Percentiles rank a stretch among this genome's conserved stretches.
Conservation (phyloP, 2,113 vertebrate species). For the Melanotaenia duboulayi region DNA sequence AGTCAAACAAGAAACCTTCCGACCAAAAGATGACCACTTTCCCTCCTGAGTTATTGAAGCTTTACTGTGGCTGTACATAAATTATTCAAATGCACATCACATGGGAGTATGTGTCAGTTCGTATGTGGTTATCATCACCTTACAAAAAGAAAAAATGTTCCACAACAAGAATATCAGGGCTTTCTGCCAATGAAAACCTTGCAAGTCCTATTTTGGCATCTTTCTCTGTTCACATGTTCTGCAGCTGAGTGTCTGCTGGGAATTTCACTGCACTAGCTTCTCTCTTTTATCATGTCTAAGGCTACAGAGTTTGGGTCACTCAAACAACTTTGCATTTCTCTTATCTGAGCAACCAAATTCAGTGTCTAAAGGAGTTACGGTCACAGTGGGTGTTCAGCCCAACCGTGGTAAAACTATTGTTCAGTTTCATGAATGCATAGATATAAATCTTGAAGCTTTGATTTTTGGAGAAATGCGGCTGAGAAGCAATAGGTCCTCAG, state of each 20-base stretch:
- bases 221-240: constrained; percentile 40
- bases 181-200: constrained; percentile 29
- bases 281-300: constrained; percentile 47
- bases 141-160: constrained; percentile 24
- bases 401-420: constrained; percentile 44
- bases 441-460: constrained; percentile 40
- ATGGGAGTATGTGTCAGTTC: constrained; percentile 11
- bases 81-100: constrained; percentile 16
- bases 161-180: constrained; percentile 21
- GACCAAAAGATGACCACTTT: too few species aligned
- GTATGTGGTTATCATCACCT: constrained; percentile 12
- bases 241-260: constrained; percentile 20
- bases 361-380: constrained; percentile 40
- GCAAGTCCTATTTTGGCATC: constrained; percentile 48
- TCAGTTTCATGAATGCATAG: constrained; percentile 43
- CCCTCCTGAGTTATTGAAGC: background rate
- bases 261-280: constrained; percentile 27
- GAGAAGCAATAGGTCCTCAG: constrained; percentile 5
- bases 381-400: constrained; percentile 36
- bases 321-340: constrained; percentile 26
- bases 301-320: constrained; percentile 25
- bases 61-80: background rate
- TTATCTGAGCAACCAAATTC: constrained; percentile 8
- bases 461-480: constrained; percentile 8
- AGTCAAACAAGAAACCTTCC: background rate